These are phyloP conservation scores for Coenobita brevimanus DNA, from an alignment of 1,140 invertebrate species.

Conservation along the genomic window DNA sequence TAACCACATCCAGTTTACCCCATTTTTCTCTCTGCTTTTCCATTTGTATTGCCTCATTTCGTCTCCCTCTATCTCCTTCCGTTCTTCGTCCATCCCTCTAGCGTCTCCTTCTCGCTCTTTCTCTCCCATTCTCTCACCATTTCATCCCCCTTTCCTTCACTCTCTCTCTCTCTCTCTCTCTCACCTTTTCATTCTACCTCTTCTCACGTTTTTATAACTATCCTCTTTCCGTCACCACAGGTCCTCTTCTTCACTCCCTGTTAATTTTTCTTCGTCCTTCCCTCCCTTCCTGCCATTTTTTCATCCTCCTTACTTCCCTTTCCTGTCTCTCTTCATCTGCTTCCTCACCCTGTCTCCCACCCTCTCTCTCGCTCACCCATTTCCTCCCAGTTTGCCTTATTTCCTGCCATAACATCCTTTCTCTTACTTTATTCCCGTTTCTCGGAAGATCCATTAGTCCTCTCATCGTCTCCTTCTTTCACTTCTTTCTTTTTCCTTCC, in stretches of 20 bases:
- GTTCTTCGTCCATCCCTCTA: no score
- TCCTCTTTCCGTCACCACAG: neutral
- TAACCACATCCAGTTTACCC: no score
- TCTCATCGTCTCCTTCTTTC: neutral
- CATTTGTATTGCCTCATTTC: no score
- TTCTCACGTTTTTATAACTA: neutral
- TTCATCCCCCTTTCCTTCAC: neutral
- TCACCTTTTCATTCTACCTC: neutral
- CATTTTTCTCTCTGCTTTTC: no score
- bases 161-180: neutral
- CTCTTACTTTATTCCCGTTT: neutral
- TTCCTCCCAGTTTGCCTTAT: neutral
- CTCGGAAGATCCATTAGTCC: no score
- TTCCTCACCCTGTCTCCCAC: neutral
- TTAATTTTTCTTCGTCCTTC: neutral
- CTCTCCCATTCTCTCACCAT: neutral
- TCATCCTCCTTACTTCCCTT: neutral
- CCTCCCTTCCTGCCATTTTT: neutral
- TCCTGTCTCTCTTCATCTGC: neutral
- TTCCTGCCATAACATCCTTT: no score
- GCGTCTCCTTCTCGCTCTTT: no score
- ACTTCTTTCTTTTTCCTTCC: neutral
- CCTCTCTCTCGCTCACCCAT: neutral
- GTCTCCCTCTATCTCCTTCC: no score
- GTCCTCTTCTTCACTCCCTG: neutral